These are phyloP conservation scores for Calliphora vicina DNA, from an alignment of 1,140 invertebrate genomes.

Conservation along the genomic window DNA sequence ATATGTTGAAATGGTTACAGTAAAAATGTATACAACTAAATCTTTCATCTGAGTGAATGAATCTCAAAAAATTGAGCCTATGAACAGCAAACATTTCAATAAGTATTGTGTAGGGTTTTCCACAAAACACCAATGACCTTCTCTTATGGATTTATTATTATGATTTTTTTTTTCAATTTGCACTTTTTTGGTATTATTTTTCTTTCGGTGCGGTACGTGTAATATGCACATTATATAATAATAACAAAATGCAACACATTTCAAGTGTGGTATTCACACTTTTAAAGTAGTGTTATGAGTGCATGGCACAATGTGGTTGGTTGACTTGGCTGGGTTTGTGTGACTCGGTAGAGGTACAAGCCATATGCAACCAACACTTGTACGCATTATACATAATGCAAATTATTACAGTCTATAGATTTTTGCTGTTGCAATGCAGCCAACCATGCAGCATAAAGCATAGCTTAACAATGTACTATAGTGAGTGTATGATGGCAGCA, in stretches of 20 bases:
- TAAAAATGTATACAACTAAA: no score
- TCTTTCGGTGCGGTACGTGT: background rate
- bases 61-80: no score
- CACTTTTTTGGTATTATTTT: background rate
- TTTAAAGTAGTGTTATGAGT: slow-evolving; percentile 8
- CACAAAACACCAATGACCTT: no score
- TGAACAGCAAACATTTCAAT: no score
- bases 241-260: slow-evolving; percentile 15
- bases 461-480: background rate
- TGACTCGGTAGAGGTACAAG: no score
- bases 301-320: background rate
- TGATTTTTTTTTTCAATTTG: no score
- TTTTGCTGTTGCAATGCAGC: slow-evolving; percentile 10
- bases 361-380: background rate
- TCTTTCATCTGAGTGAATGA: no score
- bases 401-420: slow-evolving; percentile 14
- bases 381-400: slow-evolving; percentile 1
- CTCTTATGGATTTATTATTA: no score
- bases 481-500: background rate
- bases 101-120: no score
- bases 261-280: slow-evolving; percentile 12
- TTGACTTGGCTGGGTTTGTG: background rate
- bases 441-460: background rate
- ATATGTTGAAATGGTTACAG: no score
- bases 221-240: background rate